phyloP scores from a whole-genome alignment of 2,113 vertebrate species.

The Nothocercus julius region DNA sequence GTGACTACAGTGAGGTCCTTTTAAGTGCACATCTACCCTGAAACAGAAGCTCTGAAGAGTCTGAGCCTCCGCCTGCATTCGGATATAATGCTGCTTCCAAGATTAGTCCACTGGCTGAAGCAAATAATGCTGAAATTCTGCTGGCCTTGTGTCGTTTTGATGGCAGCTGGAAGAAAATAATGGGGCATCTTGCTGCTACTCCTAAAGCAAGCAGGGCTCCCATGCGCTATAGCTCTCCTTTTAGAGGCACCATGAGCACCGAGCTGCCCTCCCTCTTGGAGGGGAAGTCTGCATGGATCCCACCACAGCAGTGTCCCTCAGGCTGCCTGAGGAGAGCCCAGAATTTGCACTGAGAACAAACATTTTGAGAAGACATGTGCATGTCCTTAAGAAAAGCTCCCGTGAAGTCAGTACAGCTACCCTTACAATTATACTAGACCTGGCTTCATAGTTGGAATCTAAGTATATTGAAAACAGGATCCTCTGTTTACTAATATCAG shows the following conservation, averaged over 20 bases:
- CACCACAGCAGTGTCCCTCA: not conserved
- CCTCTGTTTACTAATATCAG: not conserved
- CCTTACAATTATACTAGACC: not conserved
- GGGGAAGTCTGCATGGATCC: not conserved
- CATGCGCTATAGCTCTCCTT: not conserved
- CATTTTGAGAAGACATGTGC: rapidly evolving
- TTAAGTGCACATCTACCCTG: not conserved
- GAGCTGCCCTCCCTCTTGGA: not conserved
- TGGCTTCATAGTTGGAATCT: not conserved
- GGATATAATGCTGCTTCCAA: not conserved
- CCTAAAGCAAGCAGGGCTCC: not conserved
- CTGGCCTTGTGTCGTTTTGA: not conserved
- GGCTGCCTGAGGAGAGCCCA: rapidly evolving
- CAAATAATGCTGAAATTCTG: not conserved
- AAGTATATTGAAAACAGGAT: not conserved
- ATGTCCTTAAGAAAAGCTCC: not conserved
- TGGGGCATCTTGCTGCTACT: not conserved
- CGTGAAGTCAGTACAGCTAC: not conserved
- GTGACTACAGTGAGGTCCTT: not conserved
- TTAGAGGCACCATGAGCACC: not conserved
- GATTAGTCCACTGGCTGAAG: not conserved
- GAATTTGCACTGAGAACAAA: not conserved
- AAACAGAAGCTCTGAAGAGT: not conserved
- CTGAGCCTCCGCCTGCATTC: not conserved
- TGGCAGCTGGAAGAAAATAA: not conserved